Evolutionary conservation across 1,140 invertebrate genomes (phyloP).

Genomic region (Euwallacea fornicatus): DNA sequence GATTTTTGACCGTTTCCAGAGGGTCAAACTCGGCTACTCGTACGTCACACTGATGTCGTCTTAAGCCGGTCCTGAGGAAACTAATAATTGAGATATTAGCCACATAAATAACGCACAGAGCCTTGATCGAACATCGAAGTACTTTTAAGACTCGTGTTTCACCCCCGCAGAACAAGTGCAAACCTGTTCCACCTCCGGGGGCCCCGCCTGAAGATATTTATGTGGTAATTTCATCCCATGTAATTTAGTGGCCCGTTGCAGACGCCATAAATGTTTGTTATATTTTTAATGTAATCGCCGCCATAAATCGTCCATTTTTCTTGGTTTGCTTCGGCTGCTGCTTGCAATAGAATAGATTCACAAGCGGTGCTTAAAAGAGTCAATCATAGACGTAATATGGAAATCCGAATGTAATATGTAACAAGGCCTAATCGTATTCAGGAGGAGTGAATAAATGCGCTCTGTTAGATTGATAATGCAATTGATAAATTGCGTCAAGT

Average conservation of each 20-base stretch:
- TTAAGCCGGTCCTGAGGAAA: too few relatives aligned
- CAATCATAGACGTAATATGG: constrained; percentile 16
- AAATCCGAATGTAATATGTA: constrained; percentile 30
- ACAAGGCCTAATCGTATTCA: constrained; percentile 19
- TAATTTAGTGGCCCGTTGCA: constrained; percentile 34
- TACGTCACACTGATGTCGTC: not conserved
- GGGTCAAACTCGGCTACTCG: not conserved
- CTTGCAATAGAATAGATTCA: not conserved
- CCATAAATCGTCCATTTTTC: constrained; percentile 27
- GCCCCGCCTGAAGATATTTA: constrained; percentile 28
- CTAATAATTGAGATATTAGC: too few relatives aligned
- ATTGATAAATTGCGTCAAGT: constrained; percentile 43
- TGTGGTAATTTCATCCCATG: constrained; percentile 34
- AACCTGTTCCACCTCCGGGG: constrained; percentile 34
- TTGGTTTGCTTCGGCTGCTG: not conserved
- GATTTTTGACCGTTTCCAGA: not conserved
- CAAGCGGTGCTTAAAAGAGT: not conserved
- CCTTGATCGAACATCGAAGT: constrained; percentile 25
- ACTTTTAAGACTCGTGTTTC: constrained; percentile 27
- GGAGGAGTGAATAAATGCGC: constrained; percentile 38
- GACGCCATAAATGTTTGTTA: constrained; percentile 35
- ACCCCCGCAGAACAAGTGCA: constrained; percentile 35
- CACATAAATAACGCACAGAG: constrained; percentile 21
- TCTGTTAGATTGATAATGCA: constrained; percentile 41
- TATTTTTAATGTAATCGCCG: constrained; percentile 33